A percentile compares a stretch with the other conserved stretches of the same genome.
Evolutionary conservation across 2,113 vertebrate species (phyloP).

Genomic region (Aspiorhynchus laticeps): DNA sequence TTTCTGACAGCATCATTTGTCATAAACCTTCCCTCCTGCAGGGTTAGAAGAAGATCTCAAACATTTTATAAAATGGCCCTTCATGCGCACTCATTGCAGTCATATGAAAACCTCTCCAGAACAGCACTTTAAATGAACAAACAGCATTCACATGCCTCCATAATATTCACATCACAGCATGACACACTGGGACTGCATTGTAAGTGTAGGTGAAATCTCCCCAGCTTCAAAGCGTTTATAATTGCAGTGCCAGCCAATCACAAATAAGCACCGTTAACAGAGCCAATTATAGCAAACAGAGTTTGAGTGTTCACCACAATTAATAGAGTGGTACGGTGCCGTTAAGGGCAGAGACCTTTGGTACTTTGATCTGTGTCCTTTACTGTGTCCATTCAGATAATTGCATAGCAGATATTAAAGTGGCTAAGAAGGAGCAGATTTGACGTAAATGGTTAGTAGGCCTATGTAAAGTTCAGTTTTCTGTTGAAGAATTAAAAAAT

Average conservation of each 20-base stretch:
- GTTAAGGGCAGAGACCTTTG: not conserved
- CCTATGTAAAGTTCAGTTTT: not conserved
- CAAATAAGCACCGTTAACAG: not conserved
- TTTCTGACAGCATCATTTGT: conserved; percentile 47
- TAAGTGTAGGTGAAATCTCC: conserved; percentile 4
- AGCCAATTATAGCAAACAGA: conserved; percentile 3
- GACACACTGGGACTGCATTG: not conserved
- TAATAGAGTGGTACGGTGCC: not conserved
- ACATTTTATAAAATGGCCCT: conserved; percentile 20
- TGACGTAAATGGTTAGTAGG: not conserved
- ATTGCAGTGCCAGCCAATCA: conserved; percentile 30
- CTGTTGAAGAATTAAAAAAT: not conserved
- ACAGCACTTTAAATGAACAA: conserved; percentile 6
- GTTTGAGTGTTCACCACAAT: conserved; percentile 9
- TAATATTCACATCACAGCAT: not conserved
- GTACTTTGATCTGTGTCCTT: not conserved
- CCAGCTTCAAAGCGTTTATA: conserved; percentile 6
- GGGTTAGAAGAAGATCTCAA: conserved; percentile 18
- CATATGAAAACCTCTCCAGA: not conserved
- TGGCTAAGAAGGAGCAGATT: not conserved
- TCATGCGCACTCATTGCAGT: not conserved
- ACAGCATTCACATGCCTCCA: not conserved
- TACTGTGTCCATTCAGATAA: not conserved
- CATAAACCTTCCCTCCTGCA: conserved; percentile 1
- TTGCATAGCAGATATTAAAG: not conserved